These are phyloP conservation scores for Prolemur simus DNA, from an alignment of 2,113 vertebrate species.

Conservation along the genomic window DNA sequence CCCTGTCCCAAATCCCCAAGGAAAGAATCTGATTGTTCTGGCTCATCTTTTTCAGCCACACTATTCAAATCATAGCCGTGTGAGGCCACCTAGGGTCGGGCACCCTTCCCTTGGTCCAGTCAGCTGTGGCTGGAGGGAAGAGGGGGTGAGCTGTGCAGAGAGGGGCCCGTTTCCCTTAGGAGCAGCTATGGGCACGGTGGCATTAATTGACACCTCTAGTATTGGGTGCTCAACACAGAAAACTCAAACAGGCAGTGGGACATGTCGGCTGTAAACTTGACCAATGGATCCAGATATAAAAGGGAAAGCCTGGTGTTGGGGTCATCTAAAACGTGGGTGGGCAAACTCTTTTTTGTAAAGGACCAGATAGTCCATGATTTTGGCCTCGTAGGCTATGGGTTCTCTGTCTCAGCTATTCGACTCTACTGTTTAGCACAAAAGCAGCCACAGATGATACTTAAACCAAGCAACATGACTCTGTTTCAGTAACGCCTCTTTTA, in stretches of 20 bases:
- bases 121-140: neutral
- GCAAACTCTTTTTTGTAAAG: neutral
- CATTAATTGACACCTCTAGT: neutral
- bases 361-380: neutral
- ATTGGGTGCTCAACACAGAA: neutral
- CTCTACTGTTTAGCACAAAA: neutral
- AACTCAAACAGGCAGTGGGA: neutral
- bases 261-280: neutral
- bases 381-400: neutral
- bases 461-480: neutral
- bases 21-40: neutral
- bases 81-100: neutral
- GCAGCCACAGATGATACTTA: neutral
- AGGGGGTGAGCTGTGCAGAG: neutral
- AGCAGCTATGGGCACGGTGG: neutral
- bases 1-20: neutral
- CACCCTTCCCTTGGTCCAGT: neutral
- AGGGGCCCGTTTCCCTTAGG: neutral
- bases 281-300: neutral
- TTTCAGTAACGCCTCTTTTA: constrained; percentile 28
- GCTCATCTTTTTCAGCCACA: neutral
- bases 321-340: neutral
- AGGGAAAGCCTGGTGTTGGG: neutral
- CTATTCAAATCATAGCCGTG: neutral
- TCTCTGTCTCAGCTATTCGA: neutral